These are phyloP conservation scores for Ashinkailepas kermadecensis DNA, from an alignment of 2,888 invertebrate species.

Conservation along the genomic window DNA sequence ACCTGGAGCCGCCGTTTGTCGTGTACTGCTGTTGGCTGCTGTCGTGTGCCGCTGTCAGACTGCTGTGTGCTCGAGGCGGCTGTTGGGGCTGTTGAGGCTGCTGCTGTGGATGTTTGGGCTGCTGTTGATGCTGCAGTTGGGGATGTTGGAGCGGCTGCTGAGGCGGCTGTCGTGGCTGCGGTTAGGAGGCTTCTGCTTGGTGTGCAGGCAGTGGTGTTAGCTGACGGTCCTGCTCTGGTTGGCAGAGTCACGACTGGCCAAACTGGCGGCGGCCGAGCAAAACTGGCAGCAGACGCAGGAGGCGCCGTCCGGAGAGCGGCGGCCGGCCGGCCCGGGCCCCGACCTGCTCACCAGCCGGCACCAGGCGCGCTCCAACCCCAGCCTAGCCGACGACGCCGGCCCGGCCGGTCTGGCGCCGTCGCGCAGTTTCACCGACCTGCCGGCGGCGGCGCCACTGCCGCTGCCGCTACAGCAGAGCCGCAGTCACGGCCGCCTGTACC, in stretches of 20 bases:
- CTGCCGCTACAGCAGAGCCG: conserved; percentile 10
- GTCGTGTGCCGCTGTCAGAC: no score
- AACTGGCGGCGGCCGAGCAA: not conserved
- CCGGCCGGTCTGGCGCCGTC: conserved; percentile 30
- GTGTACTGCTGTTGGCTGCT: no score
- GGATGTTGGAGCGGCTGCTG: no score
- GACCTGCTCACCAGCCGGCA: conserved; percentile 51
- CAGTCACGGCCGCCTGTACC: conserved; percentile 14
- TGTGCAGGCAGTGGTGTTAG: no score
- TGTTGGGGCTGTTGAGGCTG: no score
- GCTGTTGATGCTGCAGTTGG: no score
- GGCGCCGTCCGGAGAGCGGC: not conserved
- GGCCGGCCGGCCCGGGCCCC: conserved; percentile 38
- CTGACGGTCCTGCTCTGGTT: no score
- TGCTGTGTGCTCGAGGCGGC: no score
- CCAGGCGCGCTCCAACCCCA: conserved; percentile 52
- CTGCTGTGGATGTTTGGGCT: no score
- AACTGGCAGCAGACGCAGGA: conserved; percentile 20
- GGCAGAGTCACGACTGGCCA: conserved; percentile 21
- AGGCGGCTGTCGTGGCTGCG: no score
- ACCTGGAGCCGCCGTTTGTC: no score
- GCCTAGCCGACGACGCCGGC: conserved; percentile 30
- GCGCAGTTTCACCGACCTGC: conserved; percentile 7
- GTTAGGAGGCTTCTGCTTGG: no score
- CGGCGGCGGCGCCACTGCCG: not conserved